Evolutionary conservation across 2,797 vertebrate species (phyloP).

Genomic region (Fundulus diaphanus): DNA sequence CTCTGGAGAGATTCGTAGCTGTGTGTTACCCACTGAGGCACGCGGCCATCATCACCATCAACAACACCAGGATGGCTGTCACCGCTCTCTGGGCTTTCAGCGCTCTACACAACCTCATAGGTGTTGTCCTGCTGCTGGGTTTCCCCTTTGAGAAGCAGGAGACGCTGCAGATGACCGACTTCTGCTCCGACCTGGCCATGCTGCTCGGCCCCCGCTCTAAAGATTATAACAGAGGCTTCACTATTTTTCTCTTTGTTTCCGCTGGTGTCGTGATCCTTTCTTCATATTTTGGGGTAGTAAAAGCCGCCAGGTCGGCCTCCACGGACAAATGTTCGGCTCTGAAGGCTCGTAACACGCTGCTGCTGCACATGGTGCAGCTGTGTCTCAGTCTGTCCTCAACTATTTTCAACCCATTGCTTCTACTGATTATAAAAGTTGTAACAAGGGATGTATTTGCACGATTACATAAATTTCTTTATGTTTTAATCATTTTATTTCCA

Average conservation of each 20-base stretch:
- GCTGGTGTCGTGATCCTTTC: conserved; percentile 10
- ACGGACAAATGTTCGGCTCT: conserved; percentile 25
- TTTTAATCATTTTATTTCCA: conserved; percentile 32
- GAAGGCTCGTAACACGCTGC: conserved; percentile 9
- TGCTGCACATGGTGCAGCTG: not conserved
- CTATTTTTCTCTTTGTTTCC: conserved; percentile 27
- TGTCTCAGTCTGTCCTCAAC: not conserved
- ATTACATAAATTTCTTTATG: conserved; percentile 14
- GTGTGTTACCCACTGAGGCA: not conserved
- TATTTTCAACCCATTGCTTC: not conserved
- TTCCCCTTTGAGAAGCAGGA: conserved; percentile 9
- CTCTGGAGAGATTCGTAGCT: conserved; percentile 67
- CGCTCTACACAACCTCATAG: not conserved
- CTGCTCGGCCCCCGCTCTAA: not conserved
- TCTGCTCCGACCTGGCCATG: conserved; percentile 12
- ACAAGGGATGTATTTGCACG: not conserved
- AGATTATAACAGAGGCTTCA: conserved; percentile 5
- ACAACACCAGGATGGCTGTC: not conserved
- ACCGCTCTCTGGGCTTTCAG: not conserved
- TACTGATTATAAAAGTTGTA: conserved; percentile 7
- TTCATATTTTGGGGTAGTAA: conserved; percentile 43
- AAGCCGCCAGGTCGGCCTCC: conserved; percentile 54
- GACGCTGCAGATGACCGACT: conserved; percentile 9
- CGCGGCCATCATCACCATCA: not conserved
- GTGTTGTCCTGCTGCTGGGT: not conserved